phyloP scores from a whole-genome alignment of 2,113 vertebrate genomes.

The Dicaeum eximium region DNA sequence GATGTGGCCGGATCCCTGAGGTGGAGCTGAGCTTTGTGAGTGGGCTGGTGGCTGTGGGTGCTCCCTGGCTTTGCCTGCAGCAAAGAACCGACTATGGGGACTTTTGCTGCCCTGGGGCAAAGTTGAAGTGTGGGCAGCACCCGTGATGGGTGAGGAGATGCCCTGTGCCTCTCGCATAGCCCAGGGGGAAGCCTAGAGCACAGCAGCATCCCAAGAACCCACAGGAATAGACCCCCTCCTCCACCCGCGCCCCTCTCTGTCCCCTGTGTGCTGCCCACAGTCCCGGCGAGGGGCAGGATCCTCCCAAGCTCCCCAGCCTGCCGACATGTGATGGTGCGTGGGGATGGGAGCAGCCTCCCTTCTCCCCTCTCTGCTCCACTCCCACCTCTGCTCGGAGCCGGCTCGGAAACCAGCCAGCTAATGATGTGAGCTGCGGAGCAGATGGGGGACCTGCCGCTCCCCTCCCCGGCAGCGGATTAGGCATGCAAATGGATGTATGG shows the following conservation, averaged over 20 bases:
- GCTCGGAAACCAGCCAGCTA: slow-evolving; percentile 62
- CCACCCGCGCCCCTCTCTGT: too few relatives aligned
- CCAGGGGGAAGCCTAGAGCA: not conserved
- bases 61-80: not conserved
- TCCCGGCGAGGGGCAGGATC: not conserved
- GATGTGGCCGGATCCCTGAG: accelerated
- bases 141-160: accelerated
- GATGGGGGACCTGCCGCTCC: slow-evolving; percentile 58
- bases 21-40: accelerated
- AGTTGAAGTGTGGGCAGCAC: not conserved
- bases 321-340: accelerated
- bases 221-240: accelerated
- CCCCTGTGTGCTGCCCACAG: not conserved
- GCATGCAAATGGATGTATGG: slow-evolving; percentile 39
- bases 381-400: slow-evolving; percentile 37
- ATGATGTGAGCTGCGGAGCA: slow-evolving; percentile 55
- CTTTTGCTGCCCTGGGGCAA: not conserved
- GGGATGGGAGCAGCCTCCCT: not conserved
- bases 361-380: not conserved
- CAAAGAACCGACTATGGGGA: not conserved
- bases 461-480: slow-evolving; percentile 39
- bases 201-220: not conserved
- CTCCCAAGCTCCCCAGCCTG: not conserved
- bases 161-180: not conserved
- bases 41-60: not conserved